Base-by-base conservation (phyloP, 2,797 vertebrate species). In the Calcarius lapponicus region DNA sequence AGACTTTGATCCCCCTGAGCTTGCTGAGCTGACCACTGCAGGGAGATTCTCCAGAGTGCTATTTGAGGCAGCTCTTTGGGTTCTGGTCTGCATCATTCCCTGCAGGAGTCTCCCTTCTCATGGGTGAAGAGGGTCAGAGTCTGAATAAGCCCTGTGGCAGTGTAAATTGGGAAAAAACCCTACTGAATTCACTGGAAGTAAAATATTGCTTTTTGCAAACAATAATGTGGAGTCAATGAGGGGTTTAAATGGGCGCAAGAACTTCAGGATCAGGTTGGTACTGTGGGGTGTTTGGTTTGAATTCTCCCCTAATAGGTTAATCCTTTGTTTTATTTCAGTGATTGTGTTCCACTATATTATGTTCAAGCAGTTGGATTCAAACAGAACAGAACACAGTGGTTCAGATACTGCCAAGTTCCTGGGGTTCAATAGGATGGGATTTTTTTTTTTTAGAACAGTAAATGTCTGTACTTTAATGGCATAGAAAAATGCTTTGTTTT, bases 401-500 rank as follows among this genome's bases (percentile, higher is more conserved):
- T 96, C 92, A 29, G 82, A 92, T 95, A 31, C 92, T 90, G 95
- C 97, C 95, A 92, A 76, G 90, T 93, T 92, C 40, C 86, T 78
- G 84, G 97, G 94, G 90, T 96, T 96, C 88, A 76, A 28, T 40
- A 80, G 79, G 62, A 75, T 80, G 64, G 81, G 86, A 45, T 61
- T 66, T 45, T 80, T 83, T 84, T 85, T 83, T 92, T 92, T 85
- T 28, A 93, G 96, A 96, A 96, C 58, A 82, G 93, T 97, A 96
- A 97, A 95, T 96, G 87, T 86, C 91, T 78, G 96, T 97, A 97
- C 96, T 96, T 97, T 96, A 95, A 97, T 92, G 94, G 94, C 94
- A 92, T 96, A 97, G 92, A 97, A 91, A 95, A 96, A 97, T 93
- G 96, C 97, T 97, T 97, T 97, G 96, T 97, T 98, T 96, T 98